Conservation (phyloP, 35 echinoderm and acorn worm species). For the Diadema setosum region DNA sequence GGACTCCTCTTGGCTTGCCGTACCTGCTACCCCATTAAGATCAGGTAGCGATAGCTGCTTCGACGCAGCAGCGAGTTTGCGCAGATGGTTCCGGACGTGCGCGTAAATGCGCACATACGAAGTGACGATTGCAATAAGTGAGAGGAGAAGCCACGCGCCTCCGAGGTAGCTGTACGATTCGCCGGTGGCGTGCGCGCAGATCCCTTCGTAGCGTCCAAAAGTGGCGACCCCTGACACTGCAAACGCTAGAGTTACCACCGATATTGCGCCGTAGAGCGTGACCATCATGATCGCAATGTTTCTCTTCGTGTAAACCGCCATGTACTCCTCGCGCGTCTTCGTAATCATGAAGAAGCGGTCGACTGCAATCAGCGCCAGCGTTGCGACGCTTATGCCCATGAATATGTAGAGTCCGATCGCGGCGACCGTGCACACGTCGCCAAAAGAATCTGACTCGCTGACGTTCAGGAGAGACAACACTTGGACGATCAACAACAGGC, state of each 20-base stretch:
- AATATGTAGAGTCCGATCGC: not conserved
- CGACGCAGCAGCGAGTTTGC: not conserved
- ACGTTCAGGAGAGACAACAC: not conserved
- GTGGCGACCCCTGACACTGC: not conserved
- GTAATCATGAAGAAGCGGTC: conserved; percentile 8
- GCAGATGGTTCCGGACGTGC: not conserved
- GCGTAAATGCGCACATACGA: not conserved
- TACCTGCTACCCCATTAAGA: not conserved
- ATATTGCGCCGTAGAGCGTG: not conserved
- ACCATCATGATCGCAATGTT: not conserved
- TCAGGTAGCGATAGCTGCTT: not conserved
- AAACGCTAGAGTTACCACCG: not conserved
- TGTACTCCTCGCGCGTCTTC: not conserved
- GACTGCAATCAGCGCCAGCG: not conserved
- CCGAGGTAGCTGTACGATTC: not conserved
- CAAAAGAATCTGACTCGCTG: not conserved
- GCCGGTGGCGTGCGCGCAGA: not conserved
- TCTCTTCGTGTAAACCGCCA: not conserved
- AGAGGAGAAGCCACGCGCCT: not conserved
- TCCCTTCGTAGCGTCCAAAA: not conserved
- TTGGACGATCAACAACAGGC: not conserved
- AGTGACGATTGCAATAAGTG: not conserved
- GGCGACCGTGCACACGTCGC: not conserved
- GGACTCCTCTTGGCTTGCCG: not conserved
- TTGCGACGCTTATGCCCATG: not conserved